These are phyloP conservation scores for Cirrhinus molitorella DNA, from an alignment of 2,797 vertebrate genomes.

Conservation along the genomic window DNA sequence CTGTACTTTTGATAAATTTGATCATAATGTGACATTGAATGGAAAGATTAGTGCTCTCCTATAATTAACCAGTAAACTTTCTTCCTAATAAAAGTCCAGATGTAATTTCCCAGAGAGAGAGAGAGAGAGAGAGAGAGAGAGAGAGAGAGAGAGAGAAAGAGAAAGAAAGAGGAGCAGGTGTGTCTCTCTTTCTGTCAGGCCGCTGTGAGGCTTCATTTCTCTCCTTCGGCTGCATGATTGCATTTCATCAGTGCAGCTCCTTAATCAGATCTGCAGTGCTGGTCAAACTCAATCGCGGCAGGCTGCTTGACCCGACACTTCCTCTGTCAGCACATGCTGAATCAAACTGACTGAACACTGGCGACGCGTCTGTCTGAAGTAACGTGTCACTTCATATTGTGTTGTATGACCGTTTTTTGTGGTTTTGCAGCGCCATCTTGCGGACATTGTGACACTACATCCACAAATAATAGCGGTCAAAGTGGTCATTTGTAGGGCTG, in stretches of 20 bases:
- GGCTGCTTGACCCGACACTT: conserved; percentile 56
- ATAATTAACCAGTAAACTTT: conserved; percentile 57
- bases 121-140: conserved; percentile 21
- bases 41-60: conserved; percentile 61
- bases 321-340: conserved; percentile 54
- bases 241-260: conserved; percentile 67
- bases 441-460: not conserved
- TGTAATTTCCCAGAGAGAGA: conserved; percentile 17
- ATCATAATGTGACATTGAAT: conserved; percentile 37
- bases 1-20: not conserved
- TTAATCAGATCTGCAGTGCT: conserved; percentile 77
- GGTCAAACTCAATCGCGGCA: conserved; percentile 75
- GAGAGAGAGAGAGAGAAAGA: conserved; percentile 8
- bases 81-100: not conserved
- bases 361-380: not conserved
- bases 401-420: not conserved
- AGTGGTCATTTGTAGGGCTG: not conserved
- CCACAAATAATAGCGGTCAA: not conserved
- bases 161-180: conserved; percentile 35
- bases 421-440: conserved; percentile 39
- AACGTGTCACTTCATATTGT: not conserved
- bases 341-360: conserved; percentile 2
- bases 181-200: conserved; percentile 17
- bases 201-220: conserved; percentile 55
- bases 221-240: conserved; percentile 68